phyloP scores from a whole-genome alignment of 1,140 invertebrate genomes.

The Pomacea maculata region DNA sequence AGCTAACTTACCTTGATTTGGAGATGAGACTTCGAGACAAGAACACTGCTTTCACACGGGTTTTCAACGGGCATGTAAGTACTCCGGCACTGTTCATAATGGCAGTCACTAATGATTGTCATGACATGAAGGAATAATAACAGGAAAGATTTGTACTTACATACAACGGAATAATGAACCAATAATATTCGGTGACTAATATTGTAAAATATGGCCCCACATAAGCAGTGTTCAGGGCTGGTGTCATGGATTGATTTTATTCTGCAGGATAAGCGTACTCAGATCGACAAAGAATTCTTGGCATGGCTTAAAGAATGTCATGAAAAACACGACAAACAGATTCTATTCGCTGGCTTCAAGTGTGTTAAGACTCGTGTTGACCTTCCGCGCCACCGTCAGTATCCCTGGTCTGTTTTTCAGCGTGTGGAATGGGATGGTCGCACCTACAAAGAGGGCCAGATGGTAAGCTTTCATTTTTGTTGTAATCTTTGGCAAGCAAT shows the following conservation, averaged over 20 bases:
- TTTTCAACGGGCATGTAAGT: slow-evolving; percentile 57
- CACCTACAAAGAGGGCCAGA: slow-evolving; percentile 56
- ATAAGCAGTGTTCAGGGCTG: not conserved
- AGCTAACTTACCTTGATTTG: slow-evolving; percentile 65
- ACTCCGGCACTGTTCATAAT: too few relatives aligned
- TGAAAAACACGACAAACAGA: slow-evolving; percentile 64
- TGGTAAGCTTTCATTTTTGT: slow-evolving; percentile 45
- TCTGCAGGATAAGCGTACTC: slow-evolving; percentile 62
- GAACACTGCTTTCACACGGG: slow-evolving; percentile 56
- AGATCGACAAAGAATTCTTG: slow-evolving; percentile 61
- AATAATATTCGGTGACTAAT: too few relatives aligned
- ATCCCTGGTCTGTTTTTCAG: slow-evolving; percentile 60
- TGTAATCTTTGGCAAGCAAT: too few relatives aligned
- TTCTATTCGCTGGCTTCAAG: slow-evolving; percentile 56
- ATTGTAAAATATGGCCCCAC: too few relatives aligned
- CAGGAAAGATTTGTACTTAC: too few relatives aligned
- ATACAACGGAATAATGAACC: too few relatives aligned
- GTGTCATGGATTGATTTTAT: not conserved
- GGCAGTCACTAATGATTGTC: too few relatives aligned
- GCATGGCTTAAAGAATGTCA: slow-evolving; percentile 65
- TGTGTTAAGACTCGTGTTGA: slow-evolving; percentile 54
- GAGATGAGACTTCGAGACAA: slow-evolving; percentile 64
- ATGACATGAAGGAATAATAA: too few relatives aligned
- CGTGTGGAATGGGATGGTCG: slow-evolving; percentile 64
- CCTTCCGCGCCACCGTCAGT: slow-evolving; percentile 58